These are phyloP conservation scores for Lasioglossum calceatum DNA, from an alignment of 2,888 invertebrate genomes.

Conservation along the genomic window DNA sequence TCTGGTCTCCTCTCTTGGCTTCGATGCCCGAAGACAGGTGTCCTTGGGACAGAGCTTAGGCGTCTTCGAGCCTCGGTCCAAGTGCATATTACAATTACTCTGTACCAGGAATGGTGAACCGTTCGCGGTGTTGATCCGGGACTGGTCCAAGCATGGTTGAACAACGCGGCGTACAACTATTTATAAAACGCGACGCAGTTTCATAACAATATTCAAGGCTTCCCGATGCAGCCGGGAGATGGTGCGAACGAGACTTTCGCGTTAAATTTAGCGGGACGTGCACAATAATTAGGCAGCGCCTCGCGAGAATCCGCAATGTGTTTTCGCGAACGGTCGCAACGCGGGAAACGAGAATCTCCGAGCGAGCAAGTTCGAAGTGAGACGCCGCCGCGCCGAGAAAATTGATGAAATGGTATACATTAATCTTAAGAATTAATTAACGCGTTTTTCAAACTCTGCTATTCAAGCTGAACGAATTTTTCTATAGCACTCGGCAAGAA, in stretches of 20 bases:
- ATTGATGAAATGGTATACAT: neutral
- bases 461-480: neutral
- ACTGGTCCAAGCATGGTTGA: neutral
- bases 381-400: neutral
- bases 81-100: neutral
- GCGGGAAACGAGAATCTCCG: neutral
- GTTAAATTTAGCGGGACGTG: slow-evolving; percentile 46
- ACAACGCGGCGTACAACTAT: slow-evolving; percentile 31
- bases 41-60: neutral
- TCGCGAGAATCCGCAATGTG: neutral
- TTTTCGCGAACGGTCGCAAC: neutral
- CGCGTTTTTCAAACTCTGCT: neutral
- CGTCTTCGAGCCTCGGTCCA: neutral
- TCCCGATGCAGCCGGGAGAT: slow-evolving; percentile 32
- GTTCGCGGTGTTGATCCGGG: neutral
- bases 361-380: neutral
- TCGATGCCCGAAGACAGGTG: neutral
- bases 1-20: neutral
- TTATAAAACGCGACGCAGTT: slow-evolving; percentile 41
- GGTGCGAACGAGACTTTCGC: slow-evolving; percentile 36
- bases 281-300: neutral
- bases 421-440: neutral
- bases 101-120: neutral
- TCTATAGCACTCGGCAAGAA: neutral
- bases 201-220: slow-evolving; percentile 56